Conservation (phyloP, 2,113 vertebrate species). For the Rhinopithecus roxellana region DNA sequence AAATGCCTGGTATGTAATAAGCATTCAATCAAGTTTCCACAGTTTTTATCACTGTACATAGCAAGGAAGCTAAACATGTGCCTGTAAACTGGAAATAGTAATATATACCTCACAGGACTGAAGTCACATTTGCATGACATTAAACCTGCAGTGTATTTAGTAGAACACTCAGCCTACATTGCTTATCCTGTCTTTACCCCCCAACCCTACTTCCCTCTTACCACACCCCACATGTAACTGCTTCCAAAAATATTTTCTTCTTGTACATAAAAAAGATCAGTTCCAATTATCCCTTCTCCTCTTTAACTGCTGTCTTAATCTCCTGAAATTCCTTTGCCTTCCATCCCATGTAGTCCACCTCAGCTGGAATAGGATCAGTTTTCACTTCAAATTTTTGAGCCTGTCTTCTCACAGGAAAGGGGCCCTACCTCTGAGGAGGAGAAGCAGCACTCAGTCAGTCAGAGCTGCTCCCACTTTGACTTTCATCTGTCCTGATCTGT, state of each 20-base stretch:
- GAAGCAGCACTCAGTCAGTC: not conserved
- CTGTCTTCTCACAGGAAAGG: not conserved
- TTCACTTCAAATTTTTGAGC: not conserved
- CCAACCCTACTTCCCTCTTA: not conserved
- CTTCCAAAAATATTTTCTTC: constrained; percentile 14
- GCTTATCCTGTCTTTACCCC: not conserved
- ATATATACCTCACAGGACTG: not conserved
- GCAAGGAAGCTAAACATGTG: not conserved
- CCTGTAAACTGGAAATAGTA: not conserved
- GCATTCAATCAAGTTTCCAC: not conserved
- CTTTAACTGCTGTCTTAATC: not conserved
- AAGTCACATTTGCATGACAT: not conserved
- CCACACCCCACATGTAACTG: not conserved
- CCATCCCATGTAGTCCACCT: too few species aligned
- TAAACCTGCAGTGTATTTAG: not conserved
- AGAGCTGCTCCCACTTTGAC: not conserved
- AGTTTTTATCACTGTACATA: not conserved
- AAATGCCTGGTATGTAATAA: not conserved
- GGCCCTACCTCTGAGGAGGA: not conserved
- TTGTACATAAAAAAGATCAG: not conserved
- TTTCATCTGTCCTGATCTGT: not conserved
- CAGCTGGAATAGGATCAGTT: not conserved
- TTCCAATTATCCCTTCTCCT: not conserved
- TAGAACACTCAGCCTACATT: not conserved
- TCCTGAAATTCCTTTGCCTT: not conserved